These are phyloP conservation scores for Eurois occulta DNA, from an alignment of 2,888 invertebrate species.

Conservation along the genomic window DNA sequence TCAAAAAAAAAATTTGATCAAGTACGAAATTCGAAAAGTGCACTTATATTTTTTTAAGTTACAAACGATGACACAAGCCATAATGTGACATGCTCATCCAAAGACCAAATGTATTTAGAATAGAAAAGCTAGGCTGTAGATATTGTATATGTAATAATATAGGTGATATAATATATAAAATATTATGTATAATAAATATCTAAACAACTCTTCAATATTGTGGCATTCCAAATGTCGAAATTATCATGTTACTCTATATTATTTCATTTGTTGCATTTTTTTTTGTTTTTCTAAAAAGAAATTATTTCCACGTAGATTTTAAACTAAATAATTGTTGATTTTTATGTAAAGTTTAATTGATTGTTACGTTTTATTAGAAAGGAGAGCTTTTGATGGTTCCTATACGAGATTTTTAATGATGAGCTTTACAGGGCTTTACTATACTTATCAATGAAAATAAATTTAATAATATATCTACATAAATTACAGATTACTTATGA, in stretches of 20 bases:
- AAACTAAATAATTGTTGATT: slow-evolving; percentile 78
- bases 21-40: slow-evolving; percentile 87
- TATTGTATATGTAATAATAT: slow-evolving; percentile 82
- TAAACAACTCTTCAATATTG: slow-evolving; percentile 76
- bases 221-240: slow-evolving; percentile 79
- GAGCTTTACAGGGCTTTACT: slow-evolving; percentile 73
- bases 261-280: slow-evolving; percentile 73
- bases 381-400: slow-evolving; percentile 80
- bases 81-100: slow-evolving; percentile 89
- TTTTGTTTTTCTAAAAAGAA: slow-evolving; percentile 64
- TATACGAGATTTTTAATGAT: slow-evolving; percentile 75
- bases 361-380: slow-evolving; percentile 81
- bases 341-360: slow-evolving; percentile 82
- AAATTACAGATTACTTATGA: slow-evolving; percentile 71
- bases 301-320: slow-evolving; percentile 72
- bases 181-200: slow-evolving; percentile 72
- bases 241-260: slow-evolving; percentile 70
- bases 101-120: slow-evolving; percentile 90
- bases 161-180: slow-evolving; percentile 77
- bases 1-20: slow-evolving; percentile 75
- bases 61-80: slow-evolving; percentile 87
- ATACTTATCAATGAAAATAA: slow-evolving; percentile 60
- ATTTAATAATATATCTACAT: slow-evolving; percentile 61
- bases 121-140: slow-evolving; percentile 87
- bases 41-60: slow-evolving; percentile 88